phyloP scores from a whole-genome alignment of 2,797 vertebrate species.

The Pseudochirops corinnae region DNA sequence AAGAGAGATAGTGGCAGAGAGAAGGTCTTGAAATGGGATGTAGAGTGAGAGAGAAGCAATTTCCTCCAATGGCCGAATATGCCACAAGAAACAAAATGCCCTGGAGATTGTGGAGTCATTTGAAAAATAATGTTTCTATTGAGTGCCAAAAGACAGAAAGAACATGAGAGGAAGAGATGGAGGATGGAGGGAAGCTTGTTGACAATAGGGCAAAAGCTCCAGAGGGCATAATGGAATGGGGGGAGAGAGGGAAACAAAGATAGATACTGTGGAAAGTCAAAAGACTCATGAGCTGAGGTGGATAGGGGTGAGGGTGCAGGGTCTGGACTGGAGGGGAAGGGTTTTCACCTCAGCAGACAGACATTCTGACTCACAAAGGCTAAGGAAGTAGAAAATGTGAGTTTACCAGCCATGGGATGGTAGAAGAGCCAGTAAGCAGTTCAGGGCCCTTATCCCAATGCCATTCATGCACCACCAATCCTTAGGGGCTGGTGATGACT shows the following conservation, averaged over 20 bases:
- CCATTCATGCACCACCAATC: background rate
- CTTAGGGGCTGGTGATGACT: background rate
- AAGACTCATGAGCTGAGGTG: background rate
- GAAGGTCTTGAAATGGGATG: background rate
- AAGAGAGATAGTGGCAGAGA: too few species aligned
- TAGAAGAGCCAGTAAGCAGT: background rate
- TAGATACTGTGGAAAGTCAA: background rate
- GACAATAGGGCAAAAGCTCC: background rate
- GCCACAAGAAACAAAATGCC: background rate
- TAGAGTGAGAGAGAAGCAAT: background rate
- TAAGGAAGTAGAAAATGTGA: background rate
- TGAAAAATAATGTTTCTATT: background rate
- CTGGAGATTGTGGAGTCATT: background rate
- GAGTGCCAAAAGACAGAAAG: background rate
- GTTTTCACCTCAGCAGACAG: background rate
- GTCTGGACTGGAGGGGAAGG: background rate
- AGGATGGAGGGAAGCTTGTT: background rate
- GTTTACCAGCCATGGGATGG: background rate
- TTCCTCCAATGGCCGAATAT: background rate
- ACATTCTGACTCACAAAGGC: background rate
- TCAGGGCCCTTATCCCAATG: background rate
- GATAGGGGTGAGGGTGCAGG: background rate
- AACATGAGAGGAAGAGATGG: background rate
- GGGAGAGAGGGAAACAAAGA: too few species aligned
- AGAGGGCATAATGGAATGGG: too few species aligned